Conservation (phyloP, 2,113 vertebrate species). For the Salvelinus namaycush region DNA sequence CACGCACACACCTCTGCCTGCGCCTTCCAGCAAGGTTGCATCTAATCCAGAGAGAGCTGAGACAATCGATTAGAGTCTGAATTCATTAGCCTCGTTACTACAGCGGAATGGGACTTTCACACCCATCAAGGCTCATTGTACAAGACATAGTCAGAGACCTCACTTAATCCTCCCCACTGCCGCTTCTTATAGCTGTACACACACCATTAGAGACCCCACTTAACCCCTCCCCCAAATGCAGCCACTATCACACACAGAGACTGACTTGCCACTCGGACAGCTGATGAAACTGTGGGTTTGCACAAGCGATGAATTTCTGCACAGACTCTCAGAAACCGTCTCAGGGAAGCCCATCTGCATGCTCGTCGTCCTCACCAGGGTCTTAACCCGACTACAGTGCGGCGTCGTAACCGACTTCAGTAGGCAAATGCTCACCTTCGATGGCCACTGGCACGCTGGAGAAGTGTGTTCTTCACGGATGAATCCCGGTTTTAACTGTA, state of each 20-base stretch:
- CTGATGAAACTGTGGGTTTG: too few species aligned
- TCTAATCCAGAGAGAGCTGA: constrained; percentile 93
- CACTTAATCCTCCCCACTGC: constrained; percentile 71
- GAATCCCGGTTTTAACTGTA: too few species aligned
- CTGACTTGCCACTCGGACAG: too few species aligned
- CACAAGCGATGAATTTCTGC: too few species aligned
- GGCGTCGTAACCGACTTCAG: too few species aligned
- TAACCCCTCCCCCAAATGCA: constrained; percentile 37
- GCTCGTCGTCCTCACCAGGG: too few species aligned
- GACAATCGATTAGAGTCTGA: constrained; percentile 96
- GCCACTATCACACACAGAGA: constrained; percentile 3
- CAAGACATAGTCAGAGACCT: constrained; percentile 74
- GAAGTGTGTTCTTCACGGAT: too few species aligned
- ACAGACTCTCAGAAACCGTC: too few species aligned
- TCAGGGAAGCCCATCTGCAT: too few species aligned
- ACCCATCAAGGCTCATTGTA: constrained; percentile 78
- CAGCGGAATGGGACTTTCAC: constrained; percentile 76
- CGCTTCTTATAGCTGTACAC: constrained; percentile 45
- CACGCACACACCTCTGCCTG: constrained; percentile 51
- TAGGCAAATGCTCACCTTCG: too few species aligned
- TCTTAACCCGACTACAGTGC: too few species aligned
- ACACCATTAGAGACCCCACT: constrained; percentile 40
- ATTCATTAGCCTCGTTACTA: constrained; percentile 95
- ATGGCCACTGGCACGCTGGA: too few species aligned
- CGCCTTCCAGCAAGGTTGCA: constrained; percentile 92